Evolutionary conservation across 2,797 vertebrate species (phyloP).

Genomic region (Botia almorhae): DNA sequence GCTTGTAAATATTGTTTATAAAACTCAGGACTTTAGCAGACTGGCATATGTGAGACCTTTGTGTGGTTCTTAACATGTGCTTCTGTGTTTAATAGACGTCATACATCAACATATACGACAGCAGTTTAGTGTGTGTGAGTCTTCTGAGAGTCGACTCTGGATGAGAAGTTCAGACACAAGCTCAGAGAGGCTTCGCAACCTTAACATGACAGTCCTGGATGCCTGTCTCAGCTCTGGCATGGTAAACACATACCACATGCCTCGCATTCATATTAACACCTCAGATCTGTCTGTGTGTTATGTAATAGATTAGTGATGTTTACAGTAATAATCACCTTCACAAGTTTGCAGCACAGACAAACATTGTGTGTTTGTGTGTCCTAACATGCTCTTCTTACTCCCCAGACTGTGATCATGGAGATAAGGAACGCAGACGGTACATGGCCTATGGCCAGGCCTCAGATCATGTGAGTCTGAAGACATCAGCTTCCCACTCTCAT

Average conservation of each 20-base stretch:
- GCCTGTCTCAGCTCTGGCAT: conserved; percentile 80
- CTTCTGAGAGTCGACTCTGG: conserved; percentile 84
- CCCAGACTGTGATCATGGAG: conserved; percentile 86
- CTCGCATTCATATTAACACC: background rate
- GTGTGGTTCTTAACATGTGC: conserved; percentile 12
- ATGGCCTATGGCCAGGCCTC: conserved; percentile 84
- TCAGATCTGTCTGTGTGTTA: background rate
- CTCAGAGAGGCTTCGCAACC: conserved; percentile 83
- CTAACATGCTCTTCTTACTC: conserved; percentile 51
- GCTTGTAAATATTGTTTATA: conserved; percentile 16
- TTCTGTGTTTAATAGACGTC: conserved; percentile 64
- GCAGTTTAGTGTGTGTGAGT: conserved; percentile 72
- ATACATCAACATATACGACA: conserved; percentile 76
- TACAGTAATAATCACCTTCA: background rate
- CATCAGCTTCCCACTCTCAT: background rate
- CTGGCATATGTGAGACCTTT: background rate
- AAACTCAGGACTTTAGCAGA: conserved; percentile 2
- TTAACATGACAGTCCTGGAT: conserved; percentile 78
- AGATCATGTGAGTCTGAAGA: conserved; percentile 76
- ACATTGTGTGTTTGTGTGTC: conserved; percentile 19
- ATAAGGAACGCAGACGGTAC: conserved; percentile 84
- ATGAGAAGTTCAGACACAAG: conserved; percentile 82
- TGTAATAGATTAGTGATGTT: background rate
- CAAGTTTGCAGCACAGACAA: background rate
- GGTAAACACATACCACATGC: conserved; percentile 67